Conservation (phyloP, 2,888 invertebrate genomes). For the Macrophya annulata region DNA sequence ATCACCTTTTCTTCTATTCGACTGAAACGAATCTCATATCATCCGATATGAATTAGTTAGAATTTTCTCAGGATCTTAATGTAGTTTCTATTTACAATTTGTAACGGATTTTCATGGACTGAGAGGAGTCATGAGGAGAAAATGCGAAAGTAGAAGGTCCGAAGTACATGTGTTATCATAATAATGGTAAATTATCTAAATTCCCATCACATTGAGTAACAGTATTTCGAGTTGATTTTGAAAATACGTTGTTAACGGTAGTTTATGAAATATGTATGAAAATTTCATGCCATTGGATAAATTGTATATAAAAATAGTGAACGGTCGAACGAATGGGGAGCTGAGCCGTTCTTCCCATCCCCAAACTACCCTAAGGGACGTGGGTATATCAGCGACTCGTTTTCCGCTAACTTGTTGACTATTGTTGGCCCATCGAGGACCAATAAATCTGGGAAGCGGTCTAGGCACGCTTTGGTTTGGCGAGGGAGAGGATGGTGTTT, state of each 20-base stretch:
- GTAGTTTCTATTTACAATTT: not conserved
- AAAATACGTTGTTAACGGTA: not conserved
- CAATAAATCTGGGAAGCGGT: constrained; percentile 75
- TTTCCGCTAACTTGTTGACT: constrained; percentile 77
- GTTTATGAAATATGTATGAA: not conserved
- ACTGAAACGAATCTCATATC: not conserved
- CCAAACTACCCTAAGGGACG: constrained; percentile 44
- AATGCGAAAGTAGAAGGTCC: not conserved
- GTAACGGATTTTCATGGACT: not conserved
- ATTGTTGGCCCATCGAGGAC: constrained; percentile 76
- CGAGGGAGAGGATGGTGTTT: constrained; percentile 33
- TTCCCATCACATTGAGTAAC: not conserved
- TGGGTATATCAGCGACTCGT: constrained; percentile 60
- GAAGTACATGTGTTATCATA: not conserved
- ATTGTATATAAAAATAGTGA: constrained; percentile 8
- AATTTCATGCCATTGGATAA: not conserved
- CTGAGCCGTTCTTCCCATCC: constrained; percentile 34
- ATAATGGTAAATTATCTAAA: not conserved
- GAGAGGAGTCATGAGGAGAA: not conserved
- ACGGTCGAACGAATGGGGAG: constrained; percentile 31
- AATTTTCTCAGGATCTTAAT: not conserved
- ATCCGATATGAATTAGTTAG: not conserved
- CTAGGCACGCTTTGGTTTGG: constrained; percentile 65
- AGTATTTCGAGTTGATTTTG: not conserved
- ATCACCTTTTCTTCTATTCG: not conserved